phyloP scores from a whole-genome alignment of 35 echinoderm and acorn worm species.

The Amphiura filiformis region DNA sequence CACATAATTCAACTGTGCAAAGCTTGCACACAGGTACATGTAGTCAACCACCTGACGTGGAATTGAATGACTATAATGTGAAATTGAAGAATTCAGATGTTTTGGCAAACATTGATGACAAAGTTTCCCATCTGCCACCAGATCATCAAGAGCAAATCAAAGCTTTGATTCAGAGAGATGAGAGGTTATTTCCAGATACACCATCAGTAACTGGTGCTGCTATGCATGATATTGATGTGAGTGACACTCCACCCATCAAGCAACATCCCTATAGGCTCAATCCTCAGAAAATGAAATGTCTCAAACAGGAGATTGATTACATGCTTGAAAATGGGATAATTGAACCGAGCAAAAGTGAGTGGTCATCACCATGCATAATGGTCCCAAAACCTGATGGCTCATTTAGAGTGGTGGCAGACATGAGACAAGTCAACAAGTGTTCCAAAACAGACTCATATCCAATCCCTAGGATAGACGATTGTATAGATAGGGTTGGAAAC shows the following conservation, averaged over 20 bases:
- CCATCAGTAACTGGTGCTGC: background rate
- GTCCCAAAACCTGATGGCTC: conserved; percentile 43
- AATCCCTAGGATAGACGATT: conserved; percentile 49
- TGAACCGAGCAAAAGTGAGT: conserved; percentile 40
- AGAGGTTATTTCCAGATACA: conserved; percentile 7
- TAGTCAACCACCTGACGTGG: too few relatives aligned
- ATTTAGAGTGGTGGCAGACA: conserved; percentile 13
- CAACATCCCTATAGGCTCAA: conserved; percentile 37
- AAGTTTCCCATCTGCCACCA: background rate
- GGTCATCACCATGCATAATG: conserved; percentile 30
- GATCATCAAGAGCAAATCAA: background rate
- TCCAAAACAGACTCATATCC: conserved; percentile 36
- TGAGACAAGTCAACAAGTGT: conserved; percentile 43
- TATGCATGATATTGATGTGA: conserved; percentile 60
- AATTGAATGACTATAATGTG: background rate
- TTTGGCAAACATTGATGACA: background rate
- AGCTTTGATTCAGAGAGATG: background rate
- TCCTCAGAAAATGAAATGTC: background rate
- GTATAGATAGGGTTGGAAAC: conserved; percentile 58
- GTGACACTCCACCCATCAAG: conserved; percentile 27
- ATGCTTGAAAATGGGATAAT: conserved; percentile 51
- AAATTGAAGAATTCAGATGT: conserved; percentile 22
- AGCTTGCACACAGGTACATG: too few relatives aligned
- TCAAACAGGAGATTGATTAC: conserved; percentile 39
- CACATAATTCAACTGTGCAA: background rate